Evolutionary conservation across 2,797 vertebrate genomes (phyloP).

Genomic region (Enteromius fasciolatus): DNA sequence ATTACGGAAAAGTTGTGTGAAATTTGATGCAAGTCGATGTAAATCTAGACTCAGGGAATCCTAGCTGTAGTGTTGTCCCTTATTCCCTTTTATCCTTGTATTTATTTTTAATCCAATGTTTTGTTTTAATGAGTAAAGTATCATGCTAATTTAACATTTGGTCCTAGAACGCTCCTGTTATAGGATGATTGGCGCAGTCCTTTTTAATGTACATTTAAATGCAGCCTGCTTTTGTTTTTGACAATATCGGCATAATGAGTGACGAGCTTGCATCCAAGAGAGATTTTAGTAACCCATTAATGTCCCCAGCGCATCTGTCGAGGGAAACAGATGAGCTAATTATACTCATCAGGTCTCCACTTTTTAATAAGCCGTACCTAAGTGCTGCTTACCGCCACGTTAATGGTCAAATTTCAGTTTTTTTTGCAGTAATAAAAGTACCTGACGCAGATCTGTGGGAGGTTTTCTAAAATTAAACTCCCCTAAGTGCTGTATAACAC

Average conservation of each 20-base stretch:
- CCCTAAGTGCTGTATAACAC: slow-evolving; percentile 15
- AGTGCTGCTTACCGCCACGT: slow-evolving; percentile 54
- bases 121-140: background rate
- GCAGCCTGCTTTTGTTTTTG: slow-evolving; percentile 27
- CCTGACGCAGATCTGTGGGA: slow-evolving; percentile 23
- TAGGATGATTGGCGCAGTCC: background rate
- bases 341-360: slow-evolving; percentile 47
- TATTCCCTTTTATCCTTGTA: background rate
- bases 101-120: slow-evolving; percentile 8
- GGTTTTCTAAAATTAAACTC: slow-evolving; percentile 40
- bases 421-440: slow-evolving; percentile 46
- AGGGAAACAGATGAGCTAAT: slow-evolving; percentile 59
- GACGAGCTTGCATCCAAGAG: slow-evolving; percentile 44
- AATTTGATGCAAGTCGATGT: slow-evolving; percentile 51
- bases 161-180: background rate
- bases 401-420: slow-evolving; percentile 50
- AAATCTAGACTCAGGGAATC: background rate
- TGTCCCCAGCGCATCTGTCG: slow-evolving; percentile 53
- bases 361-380: slow-evolving; percentile 57
- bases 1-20: slow-evolving; percentile 50
- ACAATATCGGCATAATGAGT: slow-evolving; percentile 40
- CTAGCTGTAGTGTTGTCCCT: background rate
- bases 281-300: slow-evolving; percentile 50
- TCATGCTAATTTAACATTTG: slow-evolving; percentile 15
- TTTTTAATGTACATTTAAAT: slow-evolving; percentile 44